Evolutionary conservation across 2,113 vertebrate species (phyloP).

Genomic region (Setophaga kirtlandii): DNA sequence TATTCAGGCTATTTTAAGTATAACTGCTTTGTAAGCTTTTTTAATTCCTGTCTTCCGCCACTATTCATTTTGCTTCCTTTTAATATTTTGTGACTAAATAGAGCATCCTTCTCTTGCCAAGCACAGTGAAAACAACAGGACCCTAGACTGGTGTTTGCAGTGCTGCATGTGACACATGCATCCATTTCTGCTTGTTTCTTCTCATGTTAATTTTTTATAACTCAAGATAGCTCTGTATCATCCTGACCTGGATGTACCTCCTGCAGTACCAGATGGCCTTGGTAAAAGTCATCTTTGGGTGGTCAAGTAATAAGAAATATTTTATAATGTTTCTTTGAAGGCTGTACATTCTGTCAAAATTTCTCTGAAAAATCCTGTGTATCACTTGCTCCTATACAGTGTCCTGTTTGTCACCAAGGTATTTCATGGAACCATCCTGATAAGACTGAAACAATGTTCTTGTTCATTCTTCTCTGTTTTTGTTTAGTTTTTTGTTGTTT

Average conservation of each 20-base stretch:
- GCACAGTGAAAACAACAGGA: neutral
- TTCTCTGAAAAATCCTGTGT: conserved; percentile 26
- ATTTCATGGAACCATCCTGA: neutral
- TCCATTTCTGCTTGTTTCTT: neutral
- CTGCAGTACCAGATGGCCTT: conserved; percentile 15
- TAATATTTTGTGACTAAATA: conserved; percentile 2
- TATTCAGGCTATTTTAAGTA: neutral
- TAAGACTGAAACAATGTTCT: neutral
- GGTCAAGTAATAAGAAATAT: conserved; percentile 2
- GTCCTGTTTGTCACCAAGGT: neutral
- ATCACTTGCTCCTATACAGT: conserved; percentile 27
- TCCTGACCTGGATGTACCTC: neutral
- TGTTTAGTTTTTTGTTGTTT: neutral
- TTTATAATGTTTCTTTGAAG: neutral
- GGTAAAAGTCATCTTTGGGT: conserved; percentile 33
- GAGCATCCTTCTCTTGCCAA: neutral
- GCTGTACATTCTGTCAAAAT: conserved; percentile 36
- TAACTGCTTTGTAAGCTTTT: neutral
- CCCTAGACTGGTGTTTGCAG: neutral
- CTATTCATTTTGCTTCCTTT: neutral
- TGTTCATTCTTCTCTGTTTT: neutral
- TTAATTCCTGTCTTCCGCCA: neutral
- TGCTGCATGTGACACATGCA: neutral
- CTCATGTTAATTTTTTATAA: conserved; percentile 49
- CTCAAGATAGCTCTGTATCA: conserved; percentile 23